These are phyloP conservation scores for Cephus pygmeus DNA, from an alignment of 2,888 invertebrate species.

Conservation along the genomic window DNA sequence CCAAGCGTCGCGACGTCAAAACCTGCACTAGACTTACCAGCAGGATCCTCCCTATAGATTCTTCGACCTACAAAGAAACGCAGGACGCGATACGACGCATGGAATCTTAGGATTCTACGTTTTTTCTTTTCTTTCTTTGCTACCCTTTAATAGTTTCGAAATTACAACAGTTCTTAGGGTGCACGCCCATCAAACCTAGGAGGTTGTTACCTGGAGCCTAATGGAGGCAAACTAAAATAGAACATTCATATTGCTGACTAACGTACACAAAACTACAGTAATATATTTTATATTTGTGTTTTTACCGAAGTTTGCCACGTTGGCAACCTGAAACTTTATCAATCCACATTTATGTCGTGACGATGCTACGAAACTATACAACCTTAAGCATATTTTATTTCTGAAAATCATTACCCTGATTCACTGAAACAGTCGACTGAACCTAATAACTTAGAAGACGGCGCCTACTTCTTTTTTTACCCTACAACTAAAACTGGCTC, in stretches of 20 bases:
- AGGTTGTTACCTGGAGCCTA: not conserved
- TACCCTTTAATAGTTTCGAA: not conserved
- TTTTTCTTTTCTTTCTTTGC: not conserved
- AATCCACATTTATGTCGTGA: not conserved
- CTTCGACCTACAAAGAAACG: not conserved
- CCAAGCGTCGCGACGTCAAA: constrained; percentile 12
- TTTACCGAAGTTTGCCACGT: not conserved
- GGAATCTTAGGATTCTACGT: not conserved
- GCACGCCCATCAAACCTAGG: not conserved
- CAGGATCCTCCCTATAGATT: constrained; percentile 10
- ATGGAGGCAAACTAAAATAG: not conserved
- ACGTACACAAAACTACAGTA: not conserved
- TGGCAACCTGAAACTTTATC: not conserved
- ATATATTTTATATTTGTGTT: not conserved
- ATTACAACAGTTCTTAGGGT: not conserved
- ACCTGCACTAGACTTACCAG: constrained; percentile 24
- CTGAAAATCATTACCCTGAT: not conserved
- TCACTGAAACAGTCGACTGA: not conserved
- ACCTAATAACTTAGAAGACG: not conserved
- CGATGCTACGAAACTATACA: not conserved
- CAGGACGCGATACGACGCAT: not conserved
- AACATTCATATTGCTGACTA: not conserved
- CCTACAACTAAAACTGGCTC: not conserved
- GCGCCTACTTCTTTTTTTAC: not conserved
- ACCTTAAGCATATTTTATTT: not conserved